Percentiles rank a stretch among this genome's conserved stretches.
phyloP scores from a whole-genome alignment of 2,888 invertebrate genomes.

The Aleiodes alternator region DNA sequence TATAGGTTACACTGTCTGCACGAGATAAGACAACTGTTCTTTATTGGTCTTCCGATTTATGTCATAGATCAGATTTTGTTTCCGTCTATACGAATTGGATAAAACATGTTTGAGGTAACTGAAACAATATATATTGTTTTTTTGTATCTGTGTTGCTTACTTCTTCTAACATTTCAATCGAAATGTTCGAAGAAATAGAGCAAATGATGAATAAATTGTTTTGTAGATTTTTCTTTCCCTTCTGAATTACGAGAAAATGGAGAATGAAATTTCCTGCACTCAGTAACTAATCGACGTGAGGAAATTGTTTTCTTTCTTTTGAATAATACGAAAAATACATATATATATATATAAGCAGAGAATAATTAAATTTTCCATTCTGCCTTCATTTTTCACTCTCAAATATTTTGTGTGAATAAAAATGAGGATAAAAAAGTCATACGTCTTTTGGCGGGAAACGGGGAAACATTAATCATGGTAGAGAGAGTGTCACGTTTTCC shows the following conservation, averaged over 20 bases:
- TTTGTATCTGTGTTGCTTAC: neutral
- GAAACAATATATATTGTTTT: slow-evolving; percentile 22
- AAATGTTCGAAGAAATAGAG: neutral
- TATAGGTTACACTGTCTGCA: slow-evolving; percentile 30
- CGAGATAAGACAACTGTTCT: slow-evolving; percentile 49
- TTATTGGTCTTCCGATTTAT: slow-evolving; percentile 51
- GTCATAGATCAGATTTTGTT: slow-evolving; percentile 39
- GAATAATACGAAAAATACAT: neutral
- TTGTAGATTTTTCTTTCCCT: too few species aligned
- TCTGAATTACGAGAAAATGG: too few species aligned
- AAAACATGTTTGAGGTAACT: slow-evolving; percentile 25
- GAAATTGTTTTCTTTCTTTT: too few species aligned
- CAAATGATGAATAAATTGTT: too few species aligned
- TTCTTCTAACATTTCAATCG: neutral
- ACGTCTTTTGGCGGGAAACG: slow-evolving; percentile 33
- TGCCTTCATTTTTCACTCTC: neutral
- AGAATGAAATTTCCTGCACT: too few species aligned
- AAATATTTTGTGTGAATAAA: slow-evolving; percentile 17
- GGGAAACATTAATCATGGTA: slow-evolving; percentile 28
- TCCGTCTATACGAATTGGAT: slow-evolving; percentile 23
- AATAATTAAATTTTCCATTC: slow-evolving; percentile 12
- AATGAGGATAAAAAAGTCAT: slow-evolving; percentile 22
- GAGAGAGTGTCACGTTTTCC: slow-evolving; percentile 24
- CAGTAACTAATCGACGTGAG: too few species aligned
- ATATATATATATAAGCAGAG: neutral